Conservation (phyloP, 2,888 invertebrate genomes). For the Napeogenes inachia region DNA sequence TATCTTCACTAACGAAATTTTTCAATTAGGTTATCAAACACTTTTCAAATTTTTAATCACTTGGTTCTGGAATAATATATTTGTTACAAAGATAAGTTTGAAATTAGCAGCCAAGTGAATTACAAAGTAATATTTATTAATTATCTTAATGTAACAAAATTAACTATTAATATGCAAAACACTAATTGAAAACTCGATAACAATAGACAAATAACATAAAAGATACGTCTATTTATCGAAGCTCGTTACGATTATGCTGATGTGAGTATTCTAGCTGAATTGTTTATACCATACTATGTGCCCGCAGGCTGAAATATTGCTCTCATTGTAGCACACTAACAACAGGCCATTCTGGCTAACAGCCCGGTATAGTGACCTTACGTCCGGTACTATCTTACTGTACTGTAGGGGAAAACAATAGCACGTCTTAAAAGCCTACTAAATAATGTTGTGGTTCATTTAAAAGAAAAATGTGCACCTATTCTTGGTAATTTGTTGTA, state of each 20-base stretch:
- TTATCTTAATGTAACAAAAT: background rate
- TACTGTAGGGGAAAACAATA: slow-evolving; percentile 19
- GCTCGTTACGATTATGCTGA: slow-evolving; percentile 36
- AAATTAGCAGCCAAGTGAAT: too few species aligned
- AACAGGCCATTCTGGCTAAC: slow-evolving; percentile 64
- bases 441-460: slow-evolving; percentile 14
- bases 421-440: slow-evolving; percentile 19
- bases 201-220: slow-evolving; percentile 22
- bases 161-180: background rate
- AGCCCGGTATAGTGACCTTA: slow-evolving; percentile 55
- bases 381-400: slow-evolving; percentile 37
- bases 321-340: slow-evolving; percentile 68
- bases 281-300: slow-evolving; percentile 40
- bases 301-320: slow-evolving; percentile 56
- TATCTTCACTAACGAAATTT: background rate
- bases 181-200: slow-evolving; percentile 4
- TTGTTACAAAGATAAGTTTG: too few species aligned
- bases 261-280: slow-evolving; percentile 45
- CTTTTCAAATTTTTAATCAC: too few species aligned
- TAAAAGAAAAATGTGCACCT: slow-evolving; percentile 9
- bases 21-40: too few species aligned
- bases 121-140: too few species aligned
- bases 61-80: too few species aligned
- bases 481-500: slow-evolving; percentile 6
- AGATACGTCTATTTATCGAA: slow-evolving; percentile 15